These are phyloP conservation scores for Hydrotaea cyrtoneurina DNA, from an alignment of 2,888 invertebrate genomes.

Conservation along the genomic window DNA sequence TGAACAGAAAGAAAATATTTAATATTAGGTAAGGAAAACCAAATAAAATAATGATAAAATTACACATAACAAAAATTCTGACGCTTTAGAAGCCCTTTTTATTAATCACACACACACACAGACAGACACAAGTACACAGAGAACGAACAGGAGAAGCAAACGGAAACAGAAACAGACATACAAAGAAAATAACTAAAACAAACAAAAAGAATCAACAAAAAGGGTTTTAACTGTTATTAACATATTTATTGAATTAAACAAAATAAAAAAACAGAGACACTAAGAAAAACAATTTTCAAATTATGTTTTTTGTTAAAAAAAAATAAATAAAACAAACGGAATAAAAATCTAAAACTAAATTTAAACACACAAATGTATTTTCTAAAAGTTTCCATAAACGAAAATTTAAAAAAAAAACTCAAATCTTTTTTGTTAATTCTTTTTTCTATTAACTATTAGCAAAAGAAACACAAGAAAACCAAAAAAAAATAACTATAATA, in stretches of 20 bases:
- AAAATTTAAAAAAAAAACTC: constrained; percentile 29
- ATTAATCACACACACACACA: constrained; percentile 51
- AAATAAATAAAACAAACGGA: not conserved
- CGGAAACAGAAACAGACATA: not conserved
- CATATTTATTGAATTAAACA: constrained; percentile 59
- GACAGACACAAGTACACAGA: constrained; percentile 24
- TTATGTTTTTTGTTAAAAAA: constrained; percentile 59
- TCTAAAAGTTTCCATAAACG: constrained; percentile 46
- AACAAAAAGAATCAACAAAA: constrained; percentile 34
- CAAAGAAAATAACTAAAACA: constrained; percentile 26
- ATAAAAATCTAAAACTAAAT: not conserved
- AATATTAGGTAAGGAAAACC: constrained; percentile 53
- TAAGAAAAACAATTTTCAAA: constrained; percentile 45
- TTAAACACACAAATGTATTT: constrained; percentile 38
- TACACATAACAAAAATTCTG: constrained; percentile 56
- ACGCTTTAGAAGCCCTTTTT: constrained; percentile 68
- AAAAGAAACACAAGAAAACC: constrained; percentile 42
- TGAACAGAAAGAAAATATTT: constrained; percentile 42
- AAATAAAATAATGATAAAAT: constrained; percentile 15
- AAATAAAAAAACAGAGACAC: constrained; percentile 47
- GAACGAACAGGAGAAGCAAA: not conserved
- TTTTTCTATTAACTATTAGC: constrained; percentile 51
- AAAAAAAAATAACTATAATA: constrained; percentile 53
- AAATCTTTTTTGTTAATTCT: constrained; percentile 45
- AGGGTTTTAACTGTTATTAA: constrained; percentile 67